Evolutionary conservation across 1,140 invertebrate species (phyloP).

Genomic region (Olivierus martensii): DNA sequence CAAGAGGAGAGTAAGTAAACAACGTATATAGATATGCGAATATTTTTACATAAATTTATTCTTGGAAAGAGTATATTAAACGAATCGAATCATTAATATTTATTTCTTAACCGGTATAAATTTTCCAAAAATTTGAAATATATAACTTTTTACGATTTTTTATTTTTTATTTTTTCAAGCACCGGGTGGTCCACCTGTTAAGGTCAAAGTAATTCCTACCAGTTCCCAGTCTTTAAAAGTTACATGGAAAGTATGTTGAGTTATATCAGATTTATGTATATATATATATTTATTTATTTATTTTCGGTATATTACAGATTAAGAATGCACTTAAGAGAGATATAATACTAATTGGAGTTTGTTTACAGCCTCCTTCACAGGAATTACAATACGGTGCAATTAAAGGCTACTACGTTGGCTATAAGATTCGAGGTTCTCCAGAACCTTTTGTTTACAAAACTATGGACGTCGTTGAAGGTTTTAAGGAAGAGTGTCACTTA

Average conservation of each 20-base stretch:
- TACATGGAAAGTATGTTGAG: slow-evolving; percentile 29
- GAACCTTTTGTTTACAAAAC: slow-evolving; percentile 23
- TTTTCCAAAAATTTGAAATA: too few relatives aligned
- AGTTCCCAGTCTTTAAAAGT: slow-evolving; percentile 33
- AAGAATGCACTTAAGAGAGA: background rate
- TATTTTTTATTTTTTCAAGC: slow-evolving; percentile 19
- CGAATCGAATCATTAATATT: too few relatives aligned
- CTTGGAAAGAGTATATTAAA: too few relatives aligned
- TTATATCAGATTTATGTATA: too few relatives aligned
- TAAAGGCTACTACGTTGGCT: slow-evolving; percentile 30
- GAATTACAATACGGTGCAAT: slow-evolving; percentile 30
- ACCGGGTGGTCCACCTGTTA: slow-evolving; percentile 30
- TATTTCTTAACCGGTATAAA: too few relatives aligned
- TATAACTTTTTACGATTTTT: background rate
- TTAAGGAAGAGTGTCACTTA: slow-evolving; percentile 18
- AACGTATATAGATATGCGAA: too few relatives aligned
- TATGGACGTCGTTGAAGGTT: slow-evolving; percentile 18
- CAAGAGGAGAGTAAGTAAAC: slow-evolving; percentile 52
- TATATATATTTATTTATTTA: too few relatives aligned
- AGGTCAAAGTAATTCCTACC: slow-evolving; percentile 29
- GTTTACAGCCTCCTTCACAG: slow-evolving; percentile 28
- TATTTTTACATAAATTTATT: too few relatives aligned
- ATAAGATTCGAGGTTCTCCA: slow-evolving; percentile 11
- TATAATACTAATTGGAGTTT: background rate
- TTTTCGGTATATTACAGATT: too few relatives aligned